A percentile compares a stretch with the other conserved stretches of the same genome.
Evolutionary conservation across 37 sponge, comb jelly and placozoan species (phyloP).

Genomic region (Axinella damicornis): DNA sequence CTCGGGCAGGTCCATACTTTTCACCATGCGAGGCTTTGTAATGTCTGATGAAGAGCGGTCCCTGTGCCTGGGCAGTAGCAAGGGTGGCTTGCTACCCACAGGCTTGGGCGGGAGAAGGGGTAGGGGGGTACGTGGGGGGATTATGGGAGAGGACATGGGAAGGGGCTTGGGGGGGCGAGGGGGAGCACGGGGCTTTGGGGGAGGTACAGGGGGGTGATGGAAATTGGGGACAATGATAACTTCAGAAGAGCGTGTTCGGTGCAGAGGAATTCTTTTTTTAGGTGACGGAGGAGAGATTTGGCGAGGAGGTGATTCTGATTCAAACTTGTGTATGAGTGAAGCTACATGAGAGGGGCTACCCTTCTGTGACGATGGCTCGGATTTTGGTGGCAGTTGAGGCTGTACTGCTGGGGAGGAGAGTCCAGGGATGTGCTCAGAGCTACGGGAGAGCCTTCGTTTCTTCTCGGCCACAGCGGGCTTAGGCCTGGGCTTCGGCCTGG

Average conservation of each 20-base stretch:
- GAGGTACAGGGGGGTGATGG: no score
- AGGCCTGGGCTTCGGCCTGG: background rate
- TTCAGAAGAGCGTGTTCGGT: background rate
- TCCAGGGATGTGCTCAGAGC: background rate
- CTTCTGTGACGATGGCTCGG: no score
- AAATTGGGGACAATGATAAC: background rate
- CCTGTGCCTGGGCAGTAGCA: background rate
- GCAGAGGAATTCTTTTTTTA: background rate
- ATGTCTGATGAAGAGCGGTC: conserved; percentile 3
- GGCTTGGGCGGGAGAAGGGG: conserved; percentile 48
- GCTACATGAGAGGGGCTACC: background rate
- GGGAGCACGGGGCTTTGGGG: conserved; percentile 20
- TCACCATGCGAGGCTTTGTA: background rate
- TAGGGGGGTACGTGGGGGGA: conserved; percentile 48
- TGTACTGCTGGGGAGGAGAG: no score
- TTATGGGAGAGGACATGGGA: background rate
- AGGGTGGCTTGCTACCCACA: conserved; percentile 16
- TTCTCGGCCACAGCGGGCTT: background rate
- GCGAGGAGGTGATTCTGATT: conserved; percentile 37
- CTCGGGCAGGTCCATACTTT: no score
- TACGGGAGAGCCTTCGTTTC: background rate
- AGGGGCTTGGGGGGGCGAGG: conserved; percentile 27
- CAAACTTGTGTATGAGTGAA: conserved; percentile 38
- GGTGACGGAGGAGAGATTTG: conserved; percentile 26
- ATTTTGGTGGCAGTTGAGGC: no score